Conservation (phyloP, 2,113 vertebrate genomes). For the Megaceryle torquata region DNA sequence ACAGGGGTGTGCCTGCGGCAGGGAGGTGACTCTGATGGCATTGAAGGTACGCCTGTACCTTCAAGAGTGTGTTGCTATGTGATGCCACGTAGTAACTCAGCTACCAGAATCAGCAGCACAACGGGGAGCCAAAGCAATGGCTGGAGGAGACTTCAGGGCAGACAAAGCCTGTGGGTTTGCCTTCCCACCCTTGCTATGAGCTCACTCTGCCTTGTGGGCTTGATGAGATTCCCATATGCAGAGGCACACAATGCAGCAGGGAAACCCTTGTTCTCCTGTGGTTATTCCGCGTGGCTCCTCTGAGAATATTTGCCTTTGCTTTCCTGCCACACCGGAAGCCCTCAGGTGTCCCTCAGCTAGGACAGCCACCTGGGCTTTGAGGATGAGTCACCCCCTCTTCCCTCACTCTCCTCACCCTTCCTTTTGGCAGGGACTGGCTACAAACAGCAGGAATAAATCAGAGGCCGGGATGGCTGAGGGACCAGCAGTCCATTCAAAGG, state of each 20-base stretch:
- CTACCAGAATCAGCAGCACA: background rate
- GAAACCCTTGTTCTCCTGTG: slow-evolving; percentile 50
- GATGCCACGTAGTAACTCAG: background rate
- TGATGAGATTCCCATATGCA: slow-evolving; percentile 63
- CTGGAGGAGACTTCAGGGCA: background rate
- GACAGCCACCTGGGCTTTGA: slow-evolving; percentile 56
- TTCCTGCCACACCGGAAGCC: slow-evolving; percentile 37
- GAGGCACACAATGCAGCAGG: slow-evolving; percentile 61
- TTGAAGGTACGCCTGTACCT: background rate
- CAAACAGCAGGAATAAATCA: slow-evolving; percentile 49
- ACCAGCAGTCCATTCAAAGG: background rate
- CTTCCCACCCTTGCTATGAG: slow-evolving; percentile 41
- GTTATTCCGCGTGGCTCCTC: background rate
- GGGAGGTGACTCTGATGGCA: background rate
- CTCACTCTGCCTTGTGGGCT: background rate
- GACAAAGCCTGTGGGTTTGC: slow-evolving; percentile 1
- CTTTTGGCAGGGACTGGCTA: slow-evolving; percentile 11
- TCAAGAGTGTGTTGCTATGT: background rate
- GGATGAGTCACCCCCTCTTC: slow-evolving; percentile 57
- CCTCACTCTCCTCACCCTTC: background rate
- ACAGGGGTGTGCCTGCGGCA: background rate
- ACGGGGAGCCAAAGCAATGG: background rate
- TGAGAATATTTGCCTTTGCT: slow-evolving; percentile 35
- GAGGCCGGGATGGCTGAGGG: background rate
- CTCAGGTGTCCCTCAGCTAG: slow-evolving; percentile 55